Conservation (phyloP, 2,797 vertebrate species). For the Coracias cyanogaster region DNA sequence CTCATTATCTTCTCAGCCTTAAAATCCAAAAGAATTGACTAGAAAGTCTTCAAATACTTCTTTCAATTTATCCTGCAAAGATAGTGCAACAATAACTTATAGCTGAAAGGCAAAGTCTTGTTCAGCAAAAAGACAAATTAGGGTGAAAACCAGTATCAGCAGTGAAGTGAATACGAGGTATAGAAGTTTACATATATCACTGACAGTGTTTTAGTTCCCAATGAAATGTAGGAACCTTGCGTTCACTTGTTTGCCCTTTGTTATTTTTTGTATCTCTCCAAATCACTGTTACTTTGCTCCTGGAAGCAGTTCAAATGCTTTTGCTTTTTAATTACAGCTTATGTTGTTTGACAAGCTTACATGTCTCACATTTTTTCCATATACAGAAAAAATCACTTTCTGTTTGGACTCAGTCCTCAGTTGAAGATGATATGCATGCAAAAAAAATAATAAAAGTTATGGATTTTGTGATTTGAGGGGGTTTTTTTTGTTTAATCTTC, state of each 20-base stretch:
- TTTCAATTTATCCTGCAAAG: background rate
- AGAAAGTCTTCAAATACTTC: constrained; percentile 24
- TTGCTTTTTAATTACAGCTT: background rate
- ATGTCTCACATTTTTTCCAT: background rate
- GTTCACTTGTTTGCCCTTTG: background rate
- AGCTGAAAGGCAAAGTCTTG: constrained; percentile 36
- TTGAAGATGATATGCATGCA: background rate
- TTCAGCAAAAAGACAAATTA: constrained; percentile 39
- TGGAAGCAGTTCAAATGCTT: background rate
- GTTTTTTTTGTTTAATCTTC: background rate
- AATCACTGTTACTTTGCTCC: background rate
- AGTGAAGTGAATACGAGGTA: constrained; percentile 9
- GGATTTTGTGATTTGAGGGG: background rate
- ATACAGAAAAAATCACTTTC: background rate
- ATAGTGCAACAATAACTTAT: background rate
- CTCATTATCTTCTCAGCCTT: constrained; percentile 26
- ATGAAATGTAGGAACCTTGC: background rate
- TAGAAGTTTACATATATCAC: background rate
- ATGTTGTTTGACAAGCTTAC: background rate
- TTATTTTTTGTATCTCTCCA: background rate
- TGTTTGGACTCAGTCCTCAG: background rate
- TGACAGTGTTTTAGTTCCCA: background rate
- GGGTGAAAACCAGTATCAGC: constrained; percentile 1
- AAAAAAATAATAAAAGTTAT: background rate
- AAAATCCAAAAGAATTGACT: constrained; percentile 14